Conservation (phyloP, 2,888 invertebrate species). For the Escarpia spicata region DNA sequence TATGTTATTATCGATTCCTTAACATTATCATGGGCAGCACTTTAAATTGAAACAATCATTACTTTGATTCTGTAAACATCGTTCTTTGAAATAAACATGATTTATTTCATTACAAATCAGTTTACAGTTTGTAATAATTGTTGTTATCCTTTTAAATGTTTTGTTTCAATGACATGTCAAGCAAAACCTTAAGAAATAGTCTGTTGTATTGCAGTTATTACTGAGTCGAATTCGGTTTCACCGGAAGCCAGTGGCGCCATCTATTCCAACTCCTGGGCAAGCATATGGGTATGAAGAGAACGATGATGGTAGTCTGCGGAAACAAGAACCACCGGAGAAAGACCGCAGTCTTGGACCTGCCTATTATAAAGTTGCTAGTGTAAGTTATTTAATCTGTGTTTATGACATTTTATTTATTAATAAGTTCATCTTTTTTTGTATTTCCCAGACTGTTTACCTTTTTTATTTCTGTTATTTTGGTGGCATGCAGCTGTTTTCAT, state of each 20-base stretch:
- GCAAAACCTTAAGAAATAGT: neutral
- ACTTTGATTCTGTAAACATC: neutral
- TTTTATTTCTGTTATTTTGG: too few species aligned
- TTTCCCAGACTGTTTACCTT: too few species aligned
- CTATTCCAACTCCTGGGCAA: constrained; percentile 63
- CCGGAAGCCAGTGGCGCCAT: constrained; percentile 63
- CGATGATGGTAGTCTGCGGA: constrained; percentile 62
- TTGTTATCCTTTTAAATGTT: neutral
- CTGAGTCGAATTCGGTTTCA: constrained; percentile 59
- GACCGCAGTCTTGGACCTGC: constrained; percentile 64
- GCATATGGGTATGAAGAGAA: constrained; percentile 66
- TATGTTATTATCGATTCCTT: neutral
- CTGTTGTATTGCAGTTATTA: constrained; percentile 46
- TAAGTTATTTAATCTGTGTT: neutral
- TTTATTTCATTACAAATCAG: neutral
- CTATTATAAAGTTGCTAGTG: constrained; percentile 50
- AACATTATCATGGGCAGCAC: neutral
- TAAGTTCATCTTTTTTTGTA: too few species aligned
- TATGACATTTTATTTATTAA: neutral
- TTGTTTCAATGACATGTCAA: neutral
- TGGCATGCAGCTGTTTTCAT: too few species aligned
- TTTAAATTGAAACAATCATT: neutral
- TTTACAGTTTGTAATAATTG: constrained; percentile 8
- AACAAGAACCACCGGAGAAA: constrained; percentile 60
- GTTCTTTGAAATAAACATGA: neutral